phyloP scores from a whole-genome alignment of 2,797 vertebrate species.

The Chelidonichthys spinosus region DNA sequence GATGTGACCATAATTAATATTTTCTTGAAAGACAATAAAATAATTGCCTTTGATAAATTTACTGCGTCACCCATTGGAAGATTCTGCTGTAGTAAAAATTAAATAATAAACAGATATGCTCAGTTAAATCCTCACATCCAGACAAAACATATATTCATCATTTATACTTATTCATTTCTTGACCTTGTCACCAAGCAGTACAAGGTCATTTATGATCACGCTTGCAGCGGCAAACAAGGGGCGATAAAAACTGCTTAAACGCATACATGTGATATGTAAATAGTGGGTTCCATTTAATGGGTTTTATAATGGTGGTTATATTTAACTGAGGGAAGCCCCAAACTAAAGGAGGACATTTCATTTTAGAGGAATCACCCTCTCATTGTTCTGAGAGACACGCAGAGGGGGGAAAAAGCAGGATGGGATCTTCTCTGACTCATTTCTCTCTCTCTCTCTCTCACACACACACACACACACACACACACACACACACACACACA shows the following conservation, averaged over 20 bases:
- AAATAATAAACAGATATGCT: neutral
- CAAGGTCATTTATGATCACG: neutral
- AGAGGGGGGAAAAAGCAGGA: neutral
- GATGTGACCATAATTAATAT: neutral
- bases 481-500: conserved; percentile 29
- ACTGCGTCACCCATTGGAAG: neutral
- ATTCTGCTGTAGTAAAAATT: neutral
- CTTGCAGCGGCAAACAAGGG: neutral
- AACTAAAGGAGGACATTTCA: conserved; percentile 13
- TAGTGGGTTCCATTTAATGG: neutral
- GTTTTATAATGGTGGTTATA: neutral
- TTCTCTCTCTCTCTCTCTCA: conserved; percentile 47
- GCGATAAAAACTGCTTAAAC: neutral
- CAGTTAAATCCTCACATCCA: neutral
- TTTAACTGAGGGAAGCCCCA: conserved; percentile 32
- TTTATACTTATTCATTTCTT: neutral
- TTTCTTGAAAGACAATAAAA: neutral
- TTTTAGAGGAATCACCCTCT: conserved; percentile 32
- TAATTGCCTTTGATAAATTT: neutral
- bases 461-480: conserved; percentile 10
- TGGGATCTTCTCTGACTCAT: conserved; percentile 66
- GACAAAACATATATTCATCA: neutral
- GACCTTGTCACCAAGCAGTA: neutral
- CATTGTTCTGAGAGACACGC: conserved; percentile 15
- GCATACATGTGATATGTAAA: neutral